phyloP scores from a whole-genome alignment of 2,888 invertebrate species.

The Apeira syringaria region DNA sequence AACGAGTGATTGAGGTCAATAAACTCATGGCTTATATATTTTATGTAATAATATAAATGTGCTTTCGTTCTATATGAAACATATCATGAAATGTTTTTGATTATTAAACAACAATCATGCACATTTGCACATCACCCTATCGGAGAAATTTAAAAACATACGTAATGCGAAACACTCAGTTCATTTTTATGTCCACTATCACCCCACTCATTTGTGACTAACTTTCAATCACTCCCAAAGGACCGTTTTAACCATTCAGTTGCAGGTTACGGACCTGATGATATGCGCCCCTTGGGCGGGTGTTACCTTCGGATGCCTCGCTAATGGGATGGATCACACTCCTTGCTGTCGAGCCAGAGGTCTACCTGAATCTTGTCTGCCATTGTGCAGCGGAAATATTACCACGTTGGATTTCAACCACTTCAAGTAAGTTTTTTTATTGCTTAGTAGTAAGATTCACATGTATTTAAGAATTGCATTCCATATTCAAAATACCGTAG shows the following conservation, averaged over 20 bases:
- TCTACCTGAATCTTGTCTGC: slow-evolving; percentile 89
- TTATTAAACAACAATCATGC: too few species aligned
- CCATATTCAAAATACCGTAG: too few species aligned
- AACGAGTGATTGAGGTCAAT: too few species aligned
- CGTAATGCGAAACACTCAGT: too few species aligned
- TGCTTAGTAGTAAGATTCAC: background rate
- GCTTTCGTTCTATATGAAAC: too few species aligned
- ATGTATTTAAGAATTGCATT: too few species aligned
- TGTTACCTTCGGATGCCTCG: slow-evolving; percentile 90
- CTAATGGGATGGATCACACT: slow-evolving; percentile 92
- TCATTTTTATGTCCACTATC: slow-evolving; percentile 18
- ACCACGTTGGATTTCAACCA: slow-evolving; percentile 91
- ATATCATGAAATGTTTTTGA: too few species aligned
- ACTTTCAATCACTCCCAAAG: slow-evolving; percentile 59
- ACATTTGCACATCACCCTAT: too few species aligned
- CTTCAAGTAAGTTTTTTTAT: slow-evolving; percentile 86
- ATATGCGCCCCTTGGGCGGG: slow-evolving; percentile 95
- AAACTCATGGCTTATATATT: too few species aligned
- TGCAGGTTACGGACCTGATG: slow-evolving; percentile 92
- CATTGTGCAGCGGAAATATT: slow-evolving; percentile 91
- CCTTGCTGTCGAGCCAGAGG: slow-evolving; percentile 91
- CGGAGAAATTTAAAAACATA: too few species aligned
- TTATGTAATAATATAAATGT: too few species aligned
- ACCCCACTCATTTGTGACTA: slow-evolving; percentile 63
- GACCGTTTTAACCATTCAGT: slow-evolving; percentile 63